Conservation (phyloP, 2,797 vertebrate genomes). For the Nasua narica region DNA sequence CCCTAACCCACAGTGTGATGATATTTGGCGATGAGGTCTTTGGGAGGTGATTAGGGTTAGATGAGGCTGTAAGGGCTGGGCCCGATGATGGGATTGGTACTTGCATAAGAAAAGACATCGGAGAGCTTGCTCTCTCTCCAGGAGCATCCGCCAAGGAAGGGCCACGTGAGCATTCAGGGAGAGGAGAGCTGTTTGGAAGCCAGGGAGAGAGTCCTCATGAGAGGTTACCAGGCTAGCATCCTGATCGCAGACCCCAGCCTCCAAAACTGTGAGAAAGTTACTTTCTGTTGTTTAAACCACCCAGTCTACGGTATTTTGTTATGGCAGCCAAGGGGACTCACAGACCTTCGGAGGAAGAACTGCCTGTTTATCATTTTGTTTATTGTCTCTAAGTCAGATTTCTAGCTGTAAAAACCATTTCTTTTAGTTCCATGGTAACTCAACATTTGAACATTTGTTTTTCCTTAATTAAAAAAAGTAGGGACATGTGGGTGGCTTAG, state of each 20-base stretch:
- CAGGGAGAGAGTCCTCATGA: background rate
- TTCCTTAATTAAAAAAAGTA: background rate
- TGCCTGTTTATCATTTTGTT: background rate
- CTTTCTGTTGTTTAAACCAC: background rate
- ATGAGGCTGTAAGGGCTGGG: background rate
- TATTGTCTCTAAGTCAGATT: background rate
- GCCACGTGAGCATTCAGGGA: background rate
- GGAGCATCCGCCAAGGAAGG: background rate
- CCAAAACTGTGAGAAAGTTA: background rate
- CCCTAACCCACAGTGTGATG: background rate
- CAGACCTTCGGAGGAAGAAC: background rate
- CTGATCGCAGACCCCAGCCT: background rate
- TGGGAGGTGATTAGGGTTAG: background rate
- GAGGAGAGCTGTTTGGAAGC: background rate
- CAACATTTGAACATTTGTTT: background rate
- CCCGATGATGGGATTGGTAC: background rate
- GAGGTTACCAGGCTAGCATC: background rate
- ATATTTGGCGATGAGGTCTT: background rate
- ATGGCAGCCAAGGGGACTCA: background rate
- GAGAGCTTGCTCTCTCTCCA: background rate
- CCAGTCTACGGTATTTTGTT: background rate
- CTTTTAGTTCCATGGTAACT: background rate
- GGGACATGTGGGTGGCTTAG: background rate
- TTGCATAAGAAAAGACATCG: background rate
- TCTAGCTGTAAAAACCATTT: slow-evolving; percentile 3